phyloP scores from a whole-genome alignment of 2,888 invertebrate genomes.

The Lasioglossum villosulum region DNA sequence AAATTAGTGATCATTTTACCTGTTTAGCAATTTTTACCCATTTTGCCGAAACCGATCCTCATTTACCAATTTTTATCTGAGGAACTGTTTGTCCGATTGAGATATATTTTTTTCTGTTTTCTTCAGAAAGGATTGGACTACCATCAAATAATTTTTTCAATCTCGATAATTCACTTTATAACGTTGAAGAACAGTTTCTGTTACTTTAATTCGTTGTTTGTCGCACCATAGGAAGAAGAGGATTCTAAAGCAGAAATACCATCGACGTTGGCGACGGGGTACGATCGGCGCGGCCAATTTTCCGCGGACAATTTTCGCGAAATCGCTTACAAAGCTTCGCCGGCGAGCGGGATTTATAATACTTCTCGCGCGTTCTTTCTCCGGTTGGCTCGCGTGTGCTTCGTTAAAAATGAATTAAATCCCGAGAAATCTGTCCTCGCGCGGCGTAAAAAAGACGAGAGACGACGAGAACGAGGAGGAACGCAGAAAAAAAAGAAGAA shows the following conservation, averaged over 20 bases:
- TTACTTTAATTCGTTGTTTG: not conserved
- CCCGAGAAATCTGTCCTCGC: not conserved
- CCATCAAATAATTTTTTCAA: no score
- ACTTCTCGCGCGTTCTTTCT: not conserved
- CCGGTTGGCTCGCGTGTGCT: not conserved
- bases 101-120: no score
- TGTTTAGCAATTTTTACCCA: no score
- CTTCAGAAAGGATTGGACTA: no score
- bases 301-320: not conserved
- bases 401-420: conserved; percentile 46
- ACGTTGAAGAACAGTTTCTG: no score
- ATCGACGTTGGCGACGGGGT: not conserved
- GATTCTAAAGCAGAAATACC: not conserved
- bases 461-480: not conserved
- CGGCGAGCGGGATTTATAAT: not conserved
- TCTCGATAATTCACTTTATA: no score
- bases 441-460: not conserved
- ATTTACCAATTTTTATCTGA: no score
- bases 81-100: no score
- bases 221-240: not conserved
- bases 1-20: no score
- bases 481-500: not conserved
- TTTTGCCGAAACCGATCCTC: no score
- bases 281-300: not conserved
- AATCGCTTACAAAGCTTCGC: not conserved